Conservation (phyloP, 2,888 invertebrate genomes). For the Oscheius sp. region DNA sequence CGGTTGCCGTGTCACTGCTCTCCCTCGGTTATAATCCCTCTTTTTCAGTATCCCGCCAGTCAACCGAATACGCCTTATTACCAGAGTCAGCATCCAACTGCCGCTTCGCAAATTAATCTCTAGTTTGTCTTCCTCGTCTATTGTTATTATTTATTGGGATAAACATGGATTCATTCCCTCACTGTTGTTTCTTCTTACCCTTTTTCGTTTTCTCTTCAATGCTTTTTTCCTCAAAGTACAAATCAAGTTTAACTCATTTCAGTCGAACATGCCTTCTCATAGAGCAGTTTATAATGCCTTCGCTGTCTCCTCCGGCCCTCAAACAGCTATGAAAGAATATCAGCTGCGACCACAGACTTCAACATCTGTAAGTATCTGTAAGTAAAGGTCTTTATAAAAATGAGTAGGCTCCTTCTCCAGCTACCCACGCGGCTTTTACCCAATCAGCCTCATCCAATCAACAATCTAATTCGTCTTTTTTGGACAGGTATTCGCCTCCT, state of each 20-base stretch:
- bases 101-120: conserved; percentile 1
- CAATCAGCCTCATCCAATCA: neutral
- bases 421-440: no score
- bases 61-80: conserved; percentile 1
- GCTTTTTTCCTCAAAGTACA: no score
- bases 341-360: conserved; percentile 7
- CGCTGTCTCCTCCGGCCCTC: conserved; percentile 5
- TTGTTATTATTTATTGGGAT: conserved; percentile 17
- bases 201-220: no score
- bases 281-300: conserved; percentile 20
- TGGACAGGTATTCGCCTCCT: neutral
- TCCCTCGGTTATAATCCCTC: neutral
- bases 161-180: neutral
- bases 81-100: neutral
- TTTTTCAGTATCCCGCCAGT: neutral
- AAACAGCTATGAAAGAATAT: neutral
- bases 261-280: conserved; percentile 19
- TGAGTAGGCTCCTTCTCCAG: neutral
- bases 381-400: no score
- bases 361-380: neutral
- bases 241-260: neutral
- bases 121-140: neutral
- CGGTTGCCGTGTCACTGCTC: neutral
- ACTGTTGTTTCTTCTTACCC: neutral
- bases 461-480: neutral